Evolutionary conservation across 2,888 invertebrate species (phyloP).

Genomic region (Stenotaenia linearis): DNA sequence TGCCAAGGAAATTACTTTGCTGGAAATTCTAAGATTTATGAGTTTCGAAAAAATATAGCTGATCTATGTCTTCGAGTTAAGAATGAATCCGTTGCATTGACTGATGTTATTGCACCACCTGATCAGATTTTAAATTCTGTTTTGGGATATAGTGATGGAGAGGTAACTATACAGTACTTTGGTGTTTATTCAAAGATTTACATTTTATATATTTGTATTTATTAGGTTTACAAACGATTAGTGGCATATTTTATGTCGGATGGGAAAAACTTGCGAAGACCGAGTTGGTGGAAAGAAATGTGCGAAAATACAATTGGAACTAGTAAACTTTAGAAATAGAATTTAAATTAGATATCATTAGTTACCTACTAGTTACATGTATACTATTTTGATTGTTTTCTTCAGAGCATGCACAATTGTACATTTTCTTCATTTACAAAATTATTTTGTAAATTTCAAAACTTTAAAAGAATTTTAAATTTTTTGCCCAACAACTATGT

Average conservation of each 20-base stretch:
- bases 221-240: neutral
- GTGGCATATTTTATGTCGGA: neutral
- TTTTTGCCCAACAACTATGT: too few species aligned
- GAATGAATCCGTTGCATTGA: neutral
- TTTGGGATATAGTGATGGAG: neutral
- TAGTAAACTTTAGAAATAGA: too few species aligned
- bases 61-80: neutral
- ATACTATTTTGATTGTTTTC: too few species aligned
- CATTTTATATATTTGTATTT: neutral
- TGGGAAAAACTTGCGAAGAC: neutral
- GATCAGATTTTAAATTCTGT: neutral
- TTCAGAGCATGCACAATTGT: too few species aligned
- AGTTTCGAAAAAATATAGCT: neutral
- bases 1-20: constrained; percentile 57
- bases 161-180: neutral
- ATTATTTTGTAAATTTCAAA: too few species aligned
- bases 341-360: too few species aligned
- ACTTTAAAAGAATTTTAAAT: too few species aligned
- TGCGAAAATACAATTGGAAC: too few species aligned
- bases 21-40: neutral
- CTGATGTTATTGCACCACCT: neutral
- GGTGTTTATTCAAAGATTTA: neutral
- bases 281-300: neutral
- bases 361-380: too few species aligned
- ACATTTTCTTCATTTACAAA: too few species aligned